Evolutionary conservation across 2,888 invertebrate genomes (phyloP).

Genomic region (Torymus tubicola): DNA sequence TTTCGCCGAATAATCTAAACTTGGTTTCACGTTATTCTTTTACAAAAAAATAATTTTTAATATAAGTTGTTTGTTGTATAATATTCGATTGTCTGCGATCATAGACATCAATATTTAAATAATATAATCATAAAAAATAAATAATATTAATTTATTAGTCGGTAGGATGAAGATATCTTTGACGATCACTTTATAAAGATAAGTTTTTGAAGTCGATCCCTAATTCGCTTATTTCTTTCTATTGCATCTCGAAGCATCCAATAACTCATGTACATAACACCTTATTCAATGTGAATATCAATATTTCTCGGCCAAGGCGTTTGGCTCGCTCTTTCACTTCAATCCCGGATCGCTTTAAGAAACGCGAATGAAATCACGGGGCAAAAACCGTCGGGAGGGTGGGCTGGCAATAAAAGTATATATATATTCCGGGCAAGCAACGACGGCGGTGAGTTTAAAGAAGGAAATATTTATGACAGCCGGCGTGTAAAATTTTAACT

Average conservation of each 20-base stretch:
- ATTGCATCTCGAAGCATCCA: not conserved
- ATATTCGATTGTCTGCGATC: too few species aligned
- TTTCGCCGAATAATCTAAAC: too few species aligned
- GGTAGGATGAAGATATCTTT: too few species aligned
- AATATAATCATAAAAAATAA: too few species aligned
- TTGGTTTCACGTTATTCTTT: too few species aligned
- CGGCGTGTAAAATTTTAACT: constrained; percentile 26
- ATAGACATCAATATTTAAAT: too few species aligned
- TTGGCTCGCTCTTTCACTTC: constrained; percentile 26
- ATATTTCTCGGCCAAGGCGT: constrained; percentile 33
- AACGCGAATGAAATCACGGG: constrained; percentile 30
- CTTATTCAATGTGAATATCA: constrained; percentile 42
- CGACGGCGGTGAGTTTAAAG: constrained; percentile 2
- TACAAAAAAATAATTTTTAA: too few species aligned
- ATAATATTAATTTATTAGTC: too few species aligned
- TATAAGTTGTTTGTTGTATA: too few species aligned
- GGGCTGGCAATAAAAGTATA: constrained; percentile 19
- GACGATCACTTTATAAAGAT: too few species aligned
- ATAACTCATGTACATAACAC: constrained; percentile 31
- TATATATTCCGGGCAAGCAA: not conserved
- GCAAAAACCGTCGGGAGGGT: not conserved
- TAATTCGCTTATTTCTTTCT: too few species aligned
- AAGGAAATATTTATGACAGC: constrained; percentile 28
- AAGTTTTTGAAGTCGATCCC: too few species aligned
- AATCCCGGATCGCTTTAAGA: not conserved